phyloP scores from a whole-genome alignment of 2,888 invertebrate genomes.

The Punctoribates punctum region DNA sequence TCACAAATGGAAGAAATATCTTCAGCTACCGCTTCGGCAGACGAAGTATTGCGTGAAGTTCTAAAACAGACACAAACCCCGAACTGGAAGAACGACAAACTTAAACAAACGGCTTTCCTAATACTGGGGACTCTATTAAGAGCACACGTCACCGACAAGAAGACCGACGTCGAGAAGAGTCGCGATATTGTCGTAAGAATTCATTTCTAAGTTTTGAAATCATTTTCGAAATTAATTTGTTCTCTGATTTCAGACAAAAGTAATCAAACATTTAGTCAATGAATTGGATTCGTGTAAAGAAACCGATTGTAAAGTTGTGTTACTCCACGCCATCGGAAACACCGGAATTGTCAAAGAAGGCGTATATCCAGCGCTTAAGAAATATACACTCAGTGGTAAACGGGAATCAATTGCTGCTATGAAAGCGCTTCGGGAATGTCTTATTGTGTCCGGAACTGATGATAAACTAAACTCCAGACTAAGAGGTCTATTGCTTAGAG shows the following conservation, averaged over 20 bases:
- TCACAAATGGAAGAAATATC: slow-evolving; percentile 34
- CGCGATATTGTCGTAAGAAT: slow-evolving; percentile 13
- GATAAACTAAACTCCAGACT: slow-evolving; percentile 30
- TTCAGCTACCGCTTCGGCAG: slow-evolving; percentile 1
- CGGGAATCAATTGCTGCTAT: slow-evolving; percentile 45
- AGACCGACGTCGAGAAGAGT: not conserved
- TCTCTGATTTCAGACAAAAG: slow-evolving; percentile 30
- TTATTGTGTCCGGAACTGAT: slow-evolving; percentile 6
- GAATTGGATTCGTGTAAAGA: slow-evolving; percentile 43
- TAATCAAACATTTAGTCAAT: slow-evolving; percentile 19
- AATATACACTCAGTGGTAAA: slow-evolving; percentile 34
- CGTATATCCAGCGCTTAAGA: slow-evolving; percentile 31
- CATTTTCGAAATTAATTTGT: not conserved
- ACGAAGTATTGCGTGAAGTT: slow-evolving; percentile 17
- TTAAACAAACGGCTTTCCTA: slow-evolving; percentile 41
- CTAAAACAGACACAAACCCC: slow-evolving; percentile 6
- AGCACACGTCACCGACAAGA: not conserved
- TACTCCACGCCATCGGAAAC: slow-evolving; percentile 44
- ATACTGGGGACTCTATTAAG: slow-evolving; percentile 40
- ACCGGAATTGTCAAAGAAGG: slow-evolving; percentile 36
- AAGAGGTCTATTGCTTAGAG: slow-evolving; percentile 32
- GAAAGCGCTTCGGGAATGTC: slow-evolving; percentile 42
- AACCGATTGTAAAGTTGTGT: slow-evolving; percentile 42
- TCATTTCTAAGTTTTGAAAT: not conserved
- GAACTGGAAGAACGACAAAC: slow-evolving; percentile 44